Conservation (phyloP, 2,888 invertebrate species). For the Drosophila histrio region DNA sequence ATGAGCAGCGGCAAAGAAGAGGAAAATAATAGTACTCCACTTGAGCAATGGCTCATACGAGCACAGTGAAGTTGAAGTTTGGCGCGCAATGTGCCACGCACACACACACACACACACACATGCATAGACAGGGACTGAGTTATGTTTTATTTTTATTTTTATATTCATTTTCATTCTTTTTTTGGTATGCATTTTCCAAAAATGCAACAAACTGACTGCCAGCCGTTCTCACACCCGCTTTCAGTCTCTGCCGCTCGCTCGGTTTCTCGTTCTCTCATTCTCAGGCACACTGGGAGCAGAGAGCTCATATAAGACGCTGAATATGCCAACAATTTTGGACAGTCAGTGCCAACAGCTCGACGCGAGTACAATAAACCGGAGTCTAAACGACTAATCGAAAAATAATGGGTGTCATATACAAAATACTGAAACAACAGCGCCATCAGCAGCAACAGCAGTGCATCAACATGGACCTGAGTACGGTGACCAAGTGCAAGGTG, state of each 20-base stretch:
- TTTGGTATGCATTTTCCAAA: slow-evolving; percentile 56
- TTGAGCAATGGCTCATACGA: slow-evolving; percentile 62
- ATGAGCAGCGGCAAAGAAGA: slow-evolving; percentile 43
- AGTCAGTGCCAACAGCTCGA: slow-evolving; percentile 62
- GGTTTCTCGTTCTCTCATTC: slow-evolving; percentile 15
- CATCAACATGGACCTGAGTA: slow-evolving; percentile 58
- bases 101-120: slow-evolving; percentile 17
- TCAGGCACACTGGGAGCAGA: slow-evolving; percentile 12
- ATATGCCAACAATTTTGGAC: slow-evolving; percentile 53
- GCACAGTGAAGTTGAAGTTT: slow-evolving; percentile 48
- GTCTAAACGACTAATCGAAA: slow-evolving; percentile 6
- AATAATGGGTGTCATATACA: slow-evolving; percentile 80
- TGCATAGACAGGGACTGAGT: slow-evolving; percentile 34
- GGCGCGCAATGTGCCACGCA: slow-evolving; percentile 54
- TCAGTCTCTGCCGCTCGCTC: slow-evolving; percentile 5
- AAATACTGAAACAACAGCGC: slow-evolving; percentile 76
- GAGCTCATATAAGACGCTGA: slow-evolving; percentile 51
- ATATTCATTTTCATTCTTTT: slow-evolving; percentile 45
- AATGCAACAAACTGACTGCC: slow-evolving; percentile 46
- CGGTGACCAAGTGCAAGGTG: slow-evolving; percentile 60
- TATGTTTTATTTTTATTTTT: slow-evolving; percentile 72
- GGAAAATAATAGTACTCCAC: slow-evolving; percentile 66
- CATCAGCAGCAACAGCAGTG: slow-evolving; percentile 45
- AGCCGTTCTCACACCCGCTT: slow-evolving; percentile 29
- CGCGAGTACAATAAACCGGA: slow-evolving; percentile 40